Evolutionary conservation across 2,888 invertebrate species (phyloP).

Genomic region (Drosophila nigricruria): DNA sequence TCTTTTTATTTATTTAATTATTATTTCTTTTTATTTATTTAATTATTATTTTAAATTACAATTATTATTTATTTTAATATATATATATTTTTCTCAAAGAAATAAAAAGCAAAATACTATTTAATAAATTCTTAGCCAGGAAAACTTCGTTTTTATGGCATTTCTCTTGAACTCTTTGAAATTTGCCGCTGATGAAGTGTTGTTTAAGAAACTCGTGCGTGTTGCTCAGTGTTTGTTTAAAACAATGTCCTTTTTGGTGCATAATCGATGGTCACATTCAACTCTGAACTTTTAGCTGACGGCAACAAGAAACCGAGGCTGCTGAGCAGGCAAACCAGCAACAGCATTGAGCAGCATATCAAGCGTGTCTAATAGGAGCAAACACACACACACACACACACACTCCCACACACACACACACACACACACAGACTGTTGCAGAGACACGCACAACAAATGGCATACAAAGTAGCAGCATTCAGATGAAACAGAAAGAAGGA

Average conservation of each 20-base stretch:
- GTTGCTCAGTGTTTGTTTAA: conserved; percentile 5
- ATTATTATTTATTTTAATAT: no score
- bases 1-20: no score
- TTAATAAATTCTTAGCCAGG: neutral
- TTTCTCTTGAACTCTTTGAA: neutral
- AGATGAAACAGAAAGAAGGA: conserved; percentile 5
- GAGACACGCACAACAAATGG: conserved; percentile 62
- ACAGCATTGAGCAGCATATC: conserved; percentile 54
- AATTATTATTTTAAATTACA: no score
- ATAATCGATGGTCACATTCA: conserved; percentile 70
- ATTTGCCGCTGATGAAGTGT: neutral
- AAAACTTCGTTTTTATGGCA: neutral
- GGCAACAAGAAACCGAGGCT: conserved; percentile 37
- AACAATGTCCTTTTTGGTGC: conserved; percentile 31
- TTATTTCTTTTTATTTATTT: no score
- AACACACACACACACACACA: conserved; percentile 19
- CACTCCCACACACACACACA: conserved; percentile 15
- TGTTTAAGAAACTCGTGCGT: neutral
- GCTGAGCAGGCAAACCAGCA: conserved; percentile 24
- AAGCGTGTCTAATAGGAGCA: conserved; percentile 66
- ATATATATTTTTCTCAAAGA: neutral
- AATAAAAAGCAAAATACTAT: neutral
- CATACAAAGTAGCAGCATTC: conserved; percentile 57
- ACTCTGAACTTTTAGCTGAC: conserved; percentile 75
- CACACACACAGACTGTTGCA: conserved; percentile 21